Base-by-base conservation (phyloP, 2,113 vertebrate species). In the Elgaria multicarinata region DNA sequence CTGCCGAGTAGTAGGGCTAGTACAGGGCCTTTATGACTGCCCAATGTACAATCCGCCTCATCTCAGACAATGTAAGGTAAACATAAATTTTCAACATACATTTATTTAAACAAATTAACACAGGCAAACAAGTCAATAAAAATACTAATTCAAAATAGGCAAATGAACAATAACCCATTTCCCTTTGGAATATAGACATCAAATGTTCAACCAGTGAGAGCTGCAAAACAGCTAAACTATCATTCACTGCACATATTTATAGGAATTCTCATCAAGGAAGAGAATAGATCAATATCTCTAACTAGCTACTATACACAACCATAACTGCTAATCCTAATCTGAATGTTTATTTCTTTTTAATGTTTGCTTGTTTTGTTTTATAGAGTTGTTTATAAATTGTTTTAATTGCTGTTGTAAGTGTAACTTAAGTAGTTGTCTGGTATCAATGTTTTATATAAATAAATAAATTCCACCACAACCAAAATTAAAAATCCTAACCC, bases 301-400 rank as follows among this genome's bases (percentile, higher is more conserved):
- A n/a, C 44, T 31, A 71, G 22, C 44, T 71, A 44, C 33, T 50
- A 53, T 10, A 44, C 20, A 20, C 31, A 26, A 6, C 20, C 12
- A 24, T 24, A 50, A 71, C 9, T 46, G 44, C 10, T 50, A 69
- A 69, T 84, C 28, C 42, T 44, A 83, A 46, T n/a, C 20, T 84
- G 44, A 84, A 84, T 71, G 31, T 50, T 71, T 84, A 71, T 50
- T 71, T 71, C 71, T 64, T n/a, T 71, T 84, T 53, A 50, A 71
- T 71, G 44, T 69, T 84, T 71, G n/a, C 50, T 84, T 84, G 28
- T 8, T 84, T 84, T 84, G 66, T 84, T 44, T 71, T 50, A 50
- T 13, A 22, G 31, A 46, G 42, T 36, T 22, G 44, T 33, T 84
- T n/a, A 53, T 71, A 71, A 33, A 84, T 67, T 44, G 72, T 42